Percentiles rank a stretch among this genome's conserved stretches.
These are phyloP conservation scores for Coregonus clupeaformis DNA, from an alignment of 2,113 vertebrate genomes.

Conservation along the genomic window DNA sequence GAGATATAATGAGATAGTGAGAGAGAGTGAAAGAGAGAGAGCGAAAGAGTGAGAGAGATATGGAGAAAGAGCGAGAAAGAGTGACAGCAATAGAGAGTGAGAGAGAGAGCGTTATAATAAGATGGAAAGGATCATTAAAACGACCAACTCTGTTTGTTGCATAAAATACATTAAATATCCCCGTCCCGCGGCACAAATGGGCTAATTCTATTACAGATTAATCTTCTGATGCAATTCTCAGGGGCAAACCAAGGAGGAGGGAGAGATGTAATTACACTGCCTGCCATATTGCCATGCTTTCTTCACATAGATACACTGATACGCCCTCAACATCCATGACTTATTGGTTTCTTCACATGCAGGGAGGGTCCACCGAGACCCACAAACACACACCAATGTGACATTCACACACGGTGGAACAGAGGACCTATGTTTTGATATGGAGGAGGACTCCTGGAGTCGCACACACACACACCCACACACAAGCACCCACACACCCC, in stretches of 20 bases:
- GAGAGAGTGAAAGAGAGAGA: too few relatives aligned
- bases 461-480: background rate
- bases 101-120: constrained; percentile 31
- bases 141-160: constrained; percentile 50
- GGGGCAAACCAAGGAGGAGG: constrained; percentile 40
- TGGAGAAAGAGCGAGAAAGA: background rate
- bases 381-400: background rate
- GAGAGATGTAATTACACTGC: constrained; percentile 46
- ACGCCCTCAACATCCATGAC: background rate
- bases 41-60: too few relatives aligned
- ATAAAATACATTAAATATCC: constrained; percentile 52
- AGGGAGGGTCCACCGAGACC: background rate
- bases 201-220: constrained; percentile 50
- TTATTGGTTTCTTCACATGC: background rate
- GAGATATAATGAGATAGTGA: too few relatives aligned
- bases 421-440: too few relatives aligned
- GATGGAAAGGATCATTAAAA: constrained; percentile 53
- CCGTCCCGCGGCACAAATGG: constrained; percentile 22
- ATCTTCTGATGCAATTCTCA: constrained; percentile 42
- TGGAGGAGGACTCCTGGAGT: background rate
- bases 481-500: too few relatives aligned
- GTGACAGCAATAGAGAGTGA: background rate
- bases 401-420: background rate
- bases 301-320: constrained; percentile 1
- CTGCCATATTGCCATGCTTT: constrained; percentile 19